A percentile compares a stretch with the other conserved stretches of the same genome.
These are phyloP conservation scores for Leptinotarsa peninsularis DNA, from an alignment of 2,888 invertebrate genomes.

Conservation along the genomic window DNA sequence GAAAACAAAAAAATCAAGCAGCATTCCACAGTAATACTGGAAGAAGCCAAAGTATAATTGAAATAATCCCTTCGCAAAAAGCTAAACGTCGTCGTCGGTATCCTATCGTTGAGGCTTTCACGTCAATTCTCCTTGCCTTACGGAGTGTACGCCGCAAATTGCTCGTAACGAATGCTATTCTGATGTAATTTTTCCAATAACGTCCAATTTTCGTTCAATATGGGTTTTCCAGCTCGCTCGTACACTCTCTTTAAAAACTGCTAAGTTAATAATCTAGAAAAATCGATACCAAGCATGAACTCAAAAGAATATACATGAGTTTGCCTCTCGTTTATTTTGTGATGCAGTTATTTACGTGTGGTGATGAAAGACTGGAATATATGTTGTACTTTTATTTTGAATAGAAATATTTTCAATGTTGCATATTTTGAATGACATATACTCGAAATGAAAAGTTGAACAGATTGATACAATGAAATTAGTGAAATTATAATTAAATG, in stretches of 20 bases:
- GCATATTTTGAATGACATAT: no score
- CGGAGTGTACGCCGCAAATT: slow-evolving; percentile 61
- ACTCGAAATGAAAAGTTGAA: no score
- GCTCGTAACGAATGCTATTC: slow-evolving; percentile 64
- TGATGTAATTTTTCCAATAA: slow-evolving; percentile 63
- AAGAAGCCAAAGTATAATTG: slow-evolving; percentile 20
- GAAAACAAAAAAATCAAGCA: no score
- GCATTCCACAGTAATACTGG: no score
- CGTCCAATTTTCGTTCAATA: slow-evolving; percentile 59
- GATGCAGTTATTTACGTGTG: neutral
- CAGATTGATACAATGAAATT: no score
- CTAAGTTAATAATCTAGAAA: slow-evolving; percentile 49
- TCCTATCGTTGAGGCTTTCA: slow-evolving; percentile 16
- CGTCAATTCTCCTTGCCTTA: slow-evolving; percentile 37
- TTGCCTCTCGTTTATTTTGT: neutral
- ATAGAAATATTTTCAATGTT: no score
- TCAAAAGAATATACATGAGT: neutral
- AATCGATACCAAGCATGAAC: slow-evolving; percentile 37
- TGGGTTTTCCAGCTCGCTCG: slow-evolving; percentile 45
- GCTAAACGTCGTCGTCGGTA: neutral
- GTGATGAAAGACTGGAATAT: no score
- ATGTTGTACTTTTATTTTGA: no score
- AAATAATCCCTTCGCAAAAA: slow-evolving; percentile 18
- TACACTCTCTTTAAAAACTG: slow-evolving; percentile 45
- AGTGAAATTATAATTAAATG: no score